A percentile compares a stretch with the other conserved stretches of the same genome.
These are phyloP conservation scores for Rutilus rutilus DNA, from an alignment of 2,113 vertebrate species.

Conservation along the genomic window DNA sequence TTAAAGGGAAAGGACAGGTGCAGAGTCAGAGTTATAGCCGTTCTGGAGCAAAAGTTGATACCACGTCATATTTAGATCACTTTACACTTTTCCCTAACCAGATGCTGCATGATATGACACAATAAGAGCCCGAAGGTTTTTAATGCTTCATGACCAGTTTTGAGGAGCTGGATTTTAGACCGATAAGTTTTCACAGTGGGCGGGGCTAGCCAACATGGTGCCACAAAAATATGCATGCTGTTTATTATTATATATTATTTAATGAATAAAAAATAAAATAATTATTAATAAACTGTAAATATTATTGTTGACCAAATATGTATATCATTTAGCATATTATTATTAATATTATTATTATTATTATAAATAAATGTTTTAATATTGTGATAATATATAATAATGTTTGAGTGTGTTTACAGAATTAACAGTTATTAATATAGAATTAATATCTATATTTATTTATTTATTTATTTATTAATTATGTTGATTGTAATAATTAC, in stretches of 20 bases:
- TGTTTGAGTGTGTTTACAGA: no score
- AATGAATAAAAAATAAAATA: not conserved
- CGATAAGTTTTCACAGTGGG: not conserved
- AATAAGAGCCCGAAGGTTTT: not conserved
- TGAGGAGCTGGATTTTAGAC: not conserved
- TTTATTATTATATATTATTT: not conserved
- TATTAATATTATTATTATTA: no score
- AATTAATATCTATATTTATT: no score
- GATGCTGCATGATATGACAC: not conserved
- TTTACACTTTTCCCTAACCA: not conserved
- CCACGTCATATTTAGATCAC: not conserved
- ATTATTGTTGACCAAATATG: no score
- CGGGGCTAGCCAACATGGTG: not conserved
- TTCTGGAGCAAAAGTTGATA: not conserved
- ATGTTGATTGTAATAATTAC: no score
- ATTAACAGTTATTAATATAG: no score
- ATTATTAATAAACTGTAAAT: not conserved
- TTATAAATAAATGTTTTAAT: no score
- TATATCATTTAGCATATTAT: no score
- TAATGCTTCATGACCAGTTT: not conserved
- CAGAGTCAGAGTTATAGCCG: not conserved
- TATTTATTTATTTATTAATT: no score
- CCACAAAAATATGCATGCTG: not conserved
- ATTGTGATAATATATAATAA: no score
- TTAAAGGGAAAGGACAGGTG: slow-evolving; percentile 31